Evolutionary conservation across 2,797 vertebrate species (phyloP).

Genomic region (Scarus forsteni): DNA sequence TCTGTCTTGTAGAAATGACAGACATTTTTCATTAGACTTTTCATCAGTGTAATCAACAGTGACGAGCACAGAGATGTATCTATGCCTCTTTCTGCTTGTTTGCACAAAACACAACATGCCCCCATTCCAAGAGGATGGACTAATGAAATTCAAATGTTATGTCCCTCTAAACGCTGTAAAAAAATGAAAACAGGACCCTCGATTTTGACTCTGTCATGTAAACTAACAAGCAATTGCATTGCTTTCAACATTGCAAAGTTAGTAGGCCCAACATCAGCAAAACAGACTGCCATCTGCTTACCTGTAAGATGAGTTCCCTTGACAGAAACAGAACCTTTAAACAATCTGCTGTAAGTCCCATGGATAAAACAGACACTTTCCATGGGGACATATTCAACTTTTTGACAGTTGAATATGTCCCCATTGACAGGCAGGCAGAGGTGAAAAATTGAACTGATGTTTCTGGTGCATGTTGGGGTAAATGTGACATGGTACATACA

Average conservation of each 20-base stretch:
- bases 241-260: neutral
- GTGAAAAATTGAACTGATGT: too few relatives aligned
- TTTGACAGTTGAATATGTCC: too few relatives aligned
- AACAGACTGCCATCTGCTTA: conserved; percentile 20
- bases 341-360: neutral
- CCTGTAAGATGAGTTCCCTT: conserved; percentile 26
- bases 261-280: conserved; percentile 35
- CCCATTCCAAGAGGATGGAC: conserved; percentile 30
- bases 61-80: conserved; percentile 26
- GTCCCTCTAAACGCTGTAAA: conserved; percentile 15
- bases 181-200: conserved; percentile 26
- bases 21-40: conserved; percentile 37
- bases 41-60: conserved; percentile 47
- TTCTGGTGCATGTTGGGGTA: too few relatives aligned
- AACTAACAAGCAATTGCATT: conserved; percentile 44
- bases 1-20: conserved; percentile 12
- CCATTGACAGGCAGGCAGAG: too few relatives aligned
- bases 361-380: conserved; percentile 10
- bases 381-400: too few relatives aligned
- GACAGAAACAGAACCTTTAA: neutral
- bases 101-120: conserved; percentile 44
- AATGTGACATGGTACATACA: too few relatives aligned
- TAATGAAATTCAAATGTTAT: conserved; percentile 60
- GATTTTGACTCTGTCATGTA: conserved; percentile 40
- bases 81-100: conserved; percentile 39